phyloP scores from a whole-genome alignment of 2,888 invertebrate genomes.

The Latrodectus hesperus region DNA sequence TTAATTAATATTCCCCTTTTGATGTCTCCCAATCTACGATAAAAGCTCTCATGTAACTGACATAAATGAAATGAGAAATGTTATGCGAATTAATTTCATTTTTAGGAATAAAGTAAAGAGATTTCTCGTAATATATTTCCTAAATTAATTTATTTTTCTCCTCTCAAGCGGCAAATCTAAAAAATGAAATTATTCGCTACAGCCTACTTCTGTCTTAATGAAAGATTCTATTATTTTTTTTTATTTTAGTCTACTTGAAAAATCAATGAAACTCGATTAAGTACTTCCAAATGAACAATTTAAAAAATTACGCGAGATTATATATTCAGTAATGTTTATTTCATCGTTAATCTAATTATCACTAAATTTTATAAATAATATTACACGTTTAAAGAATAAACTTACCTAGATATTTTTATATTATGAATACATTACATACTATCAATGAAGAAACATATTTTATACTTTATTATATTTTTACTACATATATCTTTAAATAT shows the following conservation, averaged over 20 bases:
- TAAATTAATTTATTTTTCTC: background rate
- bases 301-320: too few relatives aligned
- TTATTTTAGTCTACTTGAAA: background rate
- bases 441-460: too few relatives aligned
- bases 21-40: background rate
- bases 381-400: too few relatives aligned
- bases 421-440: too few relatives aligned
- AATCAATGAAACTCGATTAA: too few relatives aligned
- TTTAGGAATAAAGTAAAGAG: background rate
- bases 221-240: background rate
- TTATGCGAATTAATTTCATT: background rate
- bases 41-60: background rate
- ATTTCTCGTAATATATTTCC: background rate
- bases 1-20: constrained; percentile 5
- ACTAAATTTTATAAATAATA: too few relatives aligned
- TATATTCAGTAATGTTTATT: too few relatives aligned
- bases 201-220: background rate
- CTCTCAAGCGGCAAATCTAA: background rate
- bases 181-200: background rate
- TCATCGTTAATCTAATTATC: too few relatives aligned
- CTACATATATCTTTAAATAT: too few relatives aligned
- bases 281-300: too few relatives aligned
- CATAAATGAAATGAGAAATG: background rate
- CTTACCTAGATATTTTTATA: too few relatives aligned
- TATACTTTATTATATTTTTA: too few relatives aligned